Percentiles rank a stretch among this genome's conserved stretches.
Evolutionary conservation across 2,888 invertebrate species (phyloP).

Genomic region (Melipona beecheii): DNA sequence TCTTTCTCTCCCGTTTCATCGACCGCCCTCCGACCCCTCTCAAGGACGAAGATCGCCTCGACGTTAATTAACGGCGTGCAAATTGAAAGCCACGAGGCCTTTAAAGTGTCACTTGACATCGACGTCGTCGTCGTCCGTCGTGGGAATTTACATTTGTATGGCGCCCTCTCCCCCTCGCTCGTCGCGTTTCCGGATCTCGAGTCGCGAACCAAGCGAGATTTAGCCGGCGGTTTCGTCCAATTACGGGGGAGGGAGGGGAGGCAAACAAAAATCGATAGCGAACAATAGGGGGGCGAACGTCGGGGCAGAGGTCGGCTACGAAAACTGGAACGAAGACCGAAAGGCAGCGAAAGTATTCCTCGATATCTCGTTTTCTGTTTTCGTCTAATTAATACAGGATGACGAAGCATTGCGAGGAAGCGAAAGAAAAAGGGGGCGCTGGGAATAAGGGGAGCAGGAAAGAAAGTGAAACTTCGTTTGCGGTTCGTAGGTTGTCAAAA

Average conservation of each 20-base stretch:
- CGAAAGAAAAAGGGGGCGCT: no score
- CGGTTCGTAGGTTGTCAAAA: no score
- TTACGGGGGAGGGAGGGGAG: conserved; percentile 5
- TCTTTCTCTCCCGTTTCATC: not conserved
- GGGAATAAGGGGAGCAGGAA: no score
- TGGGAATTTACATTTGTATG: conserved; percentile 35
- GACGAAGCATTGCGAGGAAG: not conserved
- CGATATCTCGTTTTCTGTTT: conserved; percentile 1
- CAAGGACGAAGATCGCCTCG: conserved; percentile 40
- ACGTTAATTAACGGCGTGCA: conserved; percentile 65
- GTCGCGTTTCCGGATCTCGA: not conserved
- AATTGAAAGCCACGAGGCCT: conserved; percentile 63
- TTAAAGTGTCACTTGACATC: conserved; percentile 53
- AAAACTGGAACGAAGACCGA: not conserved
- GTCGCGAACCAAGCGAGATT: conserved; percentile 18
- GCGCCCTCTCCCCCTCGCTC: not conserved
- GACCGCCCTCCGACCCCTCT: conserved; percentile 10
- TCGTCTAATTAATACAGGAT: conserved; percentile 16
- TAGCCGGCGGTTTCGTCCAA: conserved; percentile 34
- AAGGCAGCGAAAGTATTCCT: not conserved
- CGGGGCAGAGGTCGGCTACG: not conserved
- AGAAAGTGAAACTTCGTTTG: no score
- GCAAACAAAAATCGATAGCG: conserved; percentile 41
- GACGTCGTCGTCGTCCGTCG: conserved; percentile 38
- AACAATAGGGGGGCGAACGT: not conserved